Percentiles rank a stretch among this genome's conserved stretches.
phyloP scores from a whole-genome alignment of 2,888 invertebrate genomes.

The Lamproptera curius region DNA sequence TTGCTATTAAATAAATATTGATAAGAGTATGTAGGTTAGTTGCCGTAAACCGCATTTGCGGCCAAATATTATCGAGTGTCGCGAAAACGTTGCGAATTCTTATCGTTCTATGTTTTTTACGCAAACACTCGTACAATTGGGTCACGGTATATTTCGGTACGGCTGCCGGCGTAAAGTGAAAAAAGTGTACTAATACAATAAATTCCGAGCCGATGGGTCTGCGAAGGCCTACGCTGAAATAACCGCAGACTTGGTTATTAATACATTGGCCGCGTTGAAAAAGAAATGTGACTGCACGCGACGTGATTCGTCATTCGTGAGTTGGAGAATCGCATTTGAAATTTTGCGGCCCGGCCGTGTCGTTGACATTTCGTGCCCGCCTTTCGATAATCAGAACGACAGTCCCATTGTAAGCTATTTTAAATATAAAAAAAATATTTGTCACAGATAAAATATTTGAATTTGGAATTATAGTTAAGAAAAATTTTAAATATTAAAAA shows the following conservation, averaged over 20 bases:
- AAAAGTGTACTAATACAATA: constrained; percentile 31
- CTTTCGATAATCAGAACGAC: constrained; percentile 37
- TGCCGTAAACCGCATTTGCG: constrained; percentile 59
- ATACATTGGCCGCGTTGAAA: constrained; percentile 41
- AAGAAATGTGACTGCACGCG: constrained; percentile 59
- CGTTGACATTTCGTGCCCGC: constrained; percentile 65
- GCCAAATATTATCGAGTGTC: constrained; percentile 71
- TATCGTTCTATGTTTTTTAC: constrained; percentile 59
- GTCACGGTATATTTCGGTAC: constrained; percentile 58
- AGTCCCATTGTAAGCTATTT: too few relatives aligned
- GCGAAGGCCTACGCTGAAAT: constrained; percentile 40
- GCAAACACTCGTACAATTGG: constrained; percentile 56
- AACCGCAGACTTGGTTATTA: constrained; percentile 41
- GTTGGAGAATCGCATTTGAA: constrained; percentile 55
- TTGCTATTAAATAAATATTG: constrained; percentile 63
- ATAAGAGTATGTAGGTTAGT: constrained; percentile 71
- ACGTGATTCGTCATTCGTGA: constrained; percentile 62
- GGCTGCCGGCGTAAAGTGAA: constrained; percentile 37
- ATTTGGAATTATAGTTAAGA: too few relatives aligned
- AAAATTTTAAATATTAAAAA: too few relatives aligned
- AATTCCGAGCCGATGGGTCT: constrained; percentile 50
- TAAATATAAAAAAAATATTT: too few relatives aligned
- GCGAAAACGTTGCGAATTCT: constrained; percentile 64
- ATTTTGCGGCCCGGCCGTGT: constrained; percentile 56
- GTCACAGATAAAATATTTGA: too few relatives aligned